Evolutionary conservation across 2,888 invertebrate genomes (phyloP).

Genomic region (Ischnus inquisitorius): DNA sequence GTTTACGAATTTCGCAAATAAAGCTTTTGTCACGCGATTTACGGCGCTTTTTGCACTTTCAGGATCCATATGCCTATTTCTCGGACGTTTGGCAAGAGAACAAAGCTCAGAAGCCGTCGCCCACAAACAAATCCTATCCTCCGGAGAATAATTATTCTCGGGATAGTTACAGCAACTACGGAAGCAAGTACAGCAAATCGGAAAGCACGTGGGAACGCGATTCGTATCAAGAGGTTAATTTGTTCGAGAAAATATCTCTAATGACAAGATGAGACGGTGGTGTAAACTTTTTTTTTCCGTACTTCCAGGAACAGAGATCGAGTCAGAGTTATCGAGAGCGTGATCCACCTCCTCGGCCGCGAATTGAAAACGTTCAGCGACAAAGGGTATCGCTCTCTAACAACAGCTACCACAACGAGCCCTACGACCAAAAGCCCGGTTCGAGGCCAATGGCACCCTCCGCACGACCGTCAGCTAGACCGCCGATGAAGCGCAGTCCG

Average conservation of each 20-base stretch:
- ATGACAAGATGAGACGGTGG: neutral
- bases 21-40: neutral
- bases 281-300: slow-evolving; percentile 4
- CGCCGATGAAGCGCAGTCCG: slow-evolving; percentile 74
- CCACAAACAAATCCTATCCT: slow-evolving; percentile 77
- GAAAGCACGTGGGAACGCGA: slow-evolving; percentile 80
- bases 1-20: slow-evolving; percentile 29
- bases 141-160: slow-evolving; percentile 79
- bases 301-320: slow-evolving; percentile 75
- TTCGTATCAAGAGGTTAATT: slow-evolving; percentile 79
- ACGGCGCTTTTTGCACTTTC: neutral
- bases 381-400: slow-evolving; percentile 61
- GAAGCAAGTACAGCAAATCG: slow-evolving; percentile 79
- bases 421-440: slow-evolving; percentile 74
- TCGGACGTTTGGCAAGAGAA: slow-evolving; percentile 84
- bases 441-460: slow-evolving; percentile 67
- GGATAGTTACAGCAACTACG: slow-evolving; percentile 77
- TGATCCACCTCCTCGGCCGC: slow-evolving; percentile 76
- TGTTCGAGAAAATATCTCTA: slow-evolving; percentile 6
- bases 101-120: slow-evolving; percentile 77
- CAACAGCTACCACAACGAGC: slow-evolving; percentile 75
- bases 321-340: slow-evolving; percentile 79
- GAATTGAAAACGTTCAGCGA: slow-evolving; percentile 75
- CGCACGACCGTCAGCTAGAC: slow-evolving; percentile 65
- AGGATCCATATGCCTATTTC: slow-evolving; percentile 84